These are phyloP conservation scores for Nasonia vitripennis DNA, from an alignment of 1,140 invertebrate genomes.

Conservation along the genomic window DNA sequence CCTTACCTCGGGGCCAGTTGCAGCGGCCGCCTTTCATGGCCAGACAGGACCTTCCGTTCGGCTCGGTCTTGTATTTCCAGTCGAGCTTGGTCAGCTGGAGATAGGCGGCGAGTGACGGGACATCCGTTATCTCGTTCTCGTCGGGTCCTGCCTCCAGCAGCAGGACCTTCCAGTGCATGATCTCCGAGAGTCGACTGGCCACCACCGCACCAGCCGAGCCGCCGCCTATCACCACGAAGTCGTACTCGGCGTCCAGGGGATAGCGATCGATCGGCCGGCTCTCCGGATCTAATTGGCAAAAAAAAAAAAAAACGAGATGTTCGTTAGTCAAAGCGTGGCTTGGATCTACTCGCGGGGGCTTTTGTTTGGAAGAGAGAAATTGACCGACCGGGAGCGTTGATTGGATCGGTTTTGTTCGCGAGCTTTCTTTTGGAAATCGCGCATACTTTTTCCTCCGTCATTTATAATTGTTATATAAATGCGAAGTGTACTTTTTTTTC, in stretches of 20 bases:
- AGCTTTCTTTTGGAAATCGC: not conserved
- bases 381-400: not conserved
- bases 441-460: not conserved
- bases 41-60: constrained; percentile 87
- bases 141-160: constrained; percentile 94
- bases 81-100: constrained; percentile 91
- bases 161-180: constrained; percentile 86
- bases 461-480: too few species aligned
- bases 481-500: too few species aligned
- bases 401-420: not conserved
- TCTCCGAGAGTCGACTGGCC: constrained; percentile 91
- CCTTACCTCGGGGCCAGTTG: constrained; percentile 90
- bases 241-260: constrained; percentile 81
- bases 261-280: constrained; percentile 79
- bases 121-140: constrained; percentile 93
- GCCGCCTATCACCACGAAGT: constrained; percentile 91
- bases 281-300: constrained; percentile 80
- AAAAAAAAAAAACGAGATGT: not conserved
- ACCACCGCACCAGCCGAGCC: constrained; percentile 95
- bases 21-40: constrained; percentile 84
- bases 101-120: constrained; percentile 91
- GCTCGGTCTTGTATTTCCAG: constrained; percentile 94
- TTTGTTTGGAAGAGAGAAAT: not conserved
- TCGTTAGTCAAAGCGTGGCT: not conserved
- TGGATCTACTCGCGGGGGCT: not conserved